Evolutionary conservation across 2,797 vertebrate genomes (phyloP).

Genomic region (Phaenicophaeus curvirostris): DNA sequence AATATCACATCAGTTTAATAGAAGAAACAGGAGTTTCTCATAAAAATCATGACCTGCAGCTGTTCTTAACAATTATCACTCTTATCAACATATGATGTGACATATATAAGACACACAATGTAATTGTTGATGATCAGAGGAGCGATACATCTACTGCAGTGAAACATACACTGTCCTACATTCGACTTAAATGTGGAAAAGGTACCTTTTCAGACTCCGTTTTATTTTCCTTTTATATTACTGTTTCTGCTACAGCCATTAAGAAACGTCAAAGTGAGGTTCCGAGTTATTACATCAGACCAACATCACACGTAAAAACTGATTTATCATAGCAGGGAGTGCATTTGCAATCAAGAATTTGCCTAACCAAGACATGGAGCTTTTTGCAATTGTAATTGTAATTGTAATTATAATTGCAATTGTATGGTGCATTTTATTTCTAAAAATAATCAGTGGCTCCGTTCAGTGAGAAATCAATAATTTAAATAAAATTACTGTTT

Average conservation of each 20-base stretch:
- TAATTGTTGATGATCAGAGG: neutral
- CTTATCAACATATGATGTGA: neutral
- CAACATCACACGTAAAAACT: neutral
- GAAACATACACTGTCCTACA: neutral
- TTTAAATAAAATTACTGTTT: conserved; percentile 50
- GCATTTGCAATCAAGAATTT: neutral
- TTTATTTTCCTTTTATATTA: neutral
- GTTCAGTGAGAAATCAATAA: conserved; percentile 10
- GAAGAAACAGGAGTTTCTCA: neutral
- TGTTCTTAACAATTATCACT: neutral
- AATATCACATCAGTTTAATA: rapidly evolving
- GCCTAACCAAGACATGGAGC: neutral
- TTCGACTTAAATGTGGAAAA: neutral
- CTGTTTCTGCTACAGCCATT: neutral
- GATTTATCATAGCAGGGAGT: neutral
- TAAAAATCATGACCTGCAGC: neutral
- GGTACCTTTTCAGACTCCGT: neutral
- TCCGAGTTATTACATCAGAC: neutral
- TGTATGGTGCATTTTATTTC: neutral
- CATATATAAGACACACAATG: neutral
- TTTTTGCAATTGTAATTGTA: neutral
- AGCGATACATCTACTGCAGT: neutral
- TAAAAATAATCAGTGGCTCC: neutral
- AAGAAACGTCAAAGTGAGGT: neutral
- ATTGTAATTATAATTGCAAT: neutral